Conservation (phyloP, 1,140 invertebrate genomes). For the Telenomus remus region DNA sequence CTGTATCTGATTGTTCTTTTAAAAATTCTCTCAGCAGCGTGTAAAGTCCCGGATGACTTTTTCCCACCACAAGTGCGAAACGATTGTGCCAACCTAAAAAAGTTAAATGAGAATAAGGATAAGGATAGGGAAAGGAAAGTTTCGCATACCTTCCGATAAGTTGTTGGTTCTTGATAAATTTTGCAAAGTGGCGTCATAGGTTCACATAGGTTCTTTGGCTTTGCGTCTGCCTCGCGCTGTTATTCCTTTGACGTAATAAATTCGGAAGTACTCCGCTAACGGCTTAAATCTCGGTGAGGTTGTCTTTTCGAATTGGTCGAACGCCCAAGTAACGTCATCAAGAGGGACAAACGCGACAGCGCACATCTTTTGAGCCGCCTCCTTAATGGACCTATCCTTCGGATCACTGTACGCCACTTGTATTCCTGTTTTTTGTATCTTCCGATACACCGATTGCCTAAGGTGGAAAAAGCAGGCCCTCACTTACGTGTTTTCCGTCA, state of each 20-base stretch:
- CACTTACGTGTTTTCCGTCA: background rate
- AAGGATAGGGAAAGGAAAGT: background rate
- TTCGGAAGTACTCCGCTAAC: background rate
- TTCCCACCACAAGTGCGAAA: conserved; percentile 5
- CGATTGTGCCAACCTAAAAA: conserved; percentile 14
- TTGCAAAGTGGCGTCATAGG: no score
- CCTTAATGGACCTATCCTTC: background rate
- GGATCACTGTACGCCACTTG: background rate
- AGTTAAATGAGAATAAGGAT: background rate
- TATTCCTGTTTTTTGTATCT: background rate
- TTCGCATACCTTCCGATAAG: background rate
- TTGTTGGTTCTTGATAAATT: background rate
- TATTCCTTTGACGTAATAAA: background rate
- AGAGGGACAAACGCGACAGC: conserved; percentile 1
- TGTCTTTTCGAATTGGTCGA: background rate
- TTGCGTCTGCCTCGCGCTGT: background rate
- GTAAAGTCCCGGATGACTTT: conserved; percentile 13
- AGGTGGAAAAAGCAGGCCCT: background rate
- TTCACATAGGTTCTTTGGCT: background rate
- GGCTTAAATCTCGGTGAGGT: background rate
- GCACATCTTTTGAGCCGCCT: background rate
- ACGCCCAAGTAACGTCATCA: background rate
- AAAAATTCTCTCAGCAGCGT: background rate
- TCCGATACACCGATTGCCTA: background rate
- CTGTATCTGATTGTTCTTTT: conserved; percentile 6